Percentiles rank a stretch among this genome's conserved stretches.
Conservation (phyloP, 64 coral and sea anemone genomes). For the Porites australiensis region DNA sequence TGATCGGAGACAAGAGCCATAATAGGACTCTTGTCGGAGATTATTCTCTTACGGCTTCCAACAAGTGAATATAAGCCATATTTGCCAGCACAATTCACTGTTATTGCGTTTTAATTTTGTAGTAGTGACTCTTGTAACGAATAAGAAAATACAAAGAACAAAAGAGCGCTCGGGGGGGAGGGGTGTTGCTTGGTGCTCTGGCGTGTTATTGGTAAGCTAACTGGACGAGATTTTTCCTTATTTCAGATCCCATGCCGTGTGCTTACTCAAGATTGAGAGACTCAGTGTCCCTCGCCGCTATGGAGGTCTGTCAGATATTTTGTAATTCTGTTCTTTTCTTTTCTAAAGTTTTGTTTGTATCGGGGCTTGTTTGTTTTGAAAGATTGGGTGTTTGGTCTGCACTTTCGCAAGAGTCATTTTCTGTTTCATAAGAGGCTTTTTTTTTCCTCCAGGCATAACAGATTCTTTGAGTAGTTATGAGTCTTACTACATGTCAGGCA, state of each 20-base stretch:
- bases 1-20: too few relatives aligned
- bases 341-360: background rate
- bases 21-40: too few relatives aligned
- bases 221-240: background rate
- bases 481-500: conserved; percentile 39
- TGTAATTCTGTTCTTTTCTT: background rate
- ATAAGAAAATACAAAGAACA: too few relatives aligned
- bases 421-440: background rate
- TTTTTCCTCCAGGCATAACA: conserved; percentile 17
- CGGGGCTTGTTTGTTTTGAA: background rate
- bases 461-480: conserved; percentile 42
- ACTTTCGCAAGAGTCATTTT: background rate
- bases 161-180: too few relatives aligned
- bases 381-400: background rate
- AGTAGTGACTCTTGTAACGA: too few relatives aligned
- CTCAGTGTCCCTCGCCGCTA: conserved; percentile 58
- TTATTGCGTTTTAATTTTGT: too few relatives aligned
- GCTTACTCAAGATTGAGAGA: conserved; percentile 65
- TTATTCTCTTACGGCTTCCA: too few relatives aligned
- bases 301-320: conserved; percentile 41
- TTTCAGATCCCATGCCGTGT: conserved; percentile 70
- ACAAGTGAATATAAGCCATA: too few relatives aligned
- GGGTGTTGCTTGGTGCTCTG: too few relatives aligned
- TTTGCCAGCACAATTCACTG: too few relatives aligned
- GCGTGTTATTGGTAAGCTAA: too few relatives aligned